phyloP scores from a whole-genome alignment of 2,888 invertebrate species.

The Podabrus alpinus region DNA sequence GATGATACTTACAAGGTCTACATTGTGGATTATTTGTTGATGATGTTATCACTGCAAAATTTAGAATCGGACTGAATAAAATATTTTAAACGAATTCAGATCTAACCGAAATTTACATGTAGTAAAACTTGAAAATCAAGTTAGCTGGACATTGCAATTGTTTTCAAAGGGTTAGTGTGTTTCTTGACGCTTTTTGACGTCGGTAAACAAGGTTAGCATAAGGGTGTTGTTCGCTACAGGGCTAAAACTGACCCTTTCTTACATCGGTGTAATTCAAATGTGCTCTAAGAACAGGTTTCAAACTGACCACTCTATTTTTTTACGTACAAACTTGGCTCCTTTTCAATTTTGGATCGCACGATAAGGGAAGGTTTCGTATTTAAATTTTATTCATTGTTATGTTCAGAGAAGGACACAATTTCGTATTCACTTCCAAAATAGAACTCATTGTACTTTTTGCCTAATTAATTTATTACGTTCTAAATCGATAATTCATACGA shows the following conservation, averaged over 20 bases:
- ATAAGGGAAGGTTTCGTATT: constrained; percentile 20
- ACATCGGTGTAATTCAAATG: constrained; percentile 38
- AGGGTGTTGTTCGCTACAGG: constrained; percentile 25
- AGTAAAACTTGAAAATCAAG: constrained; percentile 53
- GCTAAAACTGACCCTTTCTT: constrained; percentile 39
- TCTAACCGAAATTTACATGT: constrained; percentile 37
- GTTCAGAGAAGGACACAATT: neutral
- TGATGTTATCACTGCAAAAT: constrained; percentile 47
- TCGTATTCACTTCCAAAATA: neutral
- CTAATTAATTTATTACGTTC: neutral
- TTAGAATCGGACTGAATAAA: constrained; percentile 49
- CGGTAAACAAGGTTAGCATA: constrained; percentile 14
- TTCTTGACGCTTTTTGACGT: constrained; percentile 32
- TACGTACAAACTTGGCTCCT: constrained; percentile 1
- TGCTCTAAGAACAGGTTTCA: constrained; percentile 45
- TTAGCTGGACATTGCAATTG: constrained; percentile 50
- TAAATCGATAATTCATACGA: neutral
- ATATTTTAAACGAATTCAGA: constrained; percentile 39
- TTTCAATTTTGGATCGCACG: constrained; percentile 4
- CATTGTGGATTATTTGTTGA: neutral
- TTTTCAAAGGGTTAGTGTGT: constrained; percentile 40
- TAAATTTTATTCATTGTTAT: constrained; percentile 23
- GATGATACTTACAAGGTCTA: neutral
- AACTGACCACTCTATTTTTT: constrained; percentile 31
- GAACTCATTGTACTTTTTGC: neutral